Conservation (phyloP, 2,113 vertebrate genomes). For the Phodopus roborovskii region DNA sequence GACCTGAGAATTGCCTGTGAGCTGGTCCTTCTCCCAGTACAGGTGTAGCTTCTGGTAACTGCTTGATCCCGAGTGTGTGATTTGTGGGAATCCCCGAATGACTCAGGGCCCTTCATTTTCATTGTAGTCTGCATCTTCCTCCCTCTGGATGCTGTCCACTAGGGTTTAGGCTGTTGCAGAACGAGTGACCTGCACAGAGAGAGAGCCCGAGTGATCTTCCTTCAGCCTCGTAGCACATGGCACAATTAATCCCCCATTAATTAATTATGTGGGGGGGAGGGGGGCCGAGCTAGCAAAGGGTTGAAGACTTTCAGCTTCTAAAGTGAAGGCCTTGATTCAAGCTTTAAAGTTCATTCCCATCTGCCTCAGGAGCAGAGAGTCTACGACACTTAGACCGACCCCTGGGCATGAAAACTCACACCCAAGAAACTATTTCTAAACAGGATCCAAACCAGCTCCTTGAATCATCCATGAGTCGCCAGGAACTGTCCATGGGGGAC, state of each 20-base stretch:
- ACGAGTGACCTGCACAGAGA: constrained; percentile 6
- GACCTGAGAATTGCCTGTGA: neutral
- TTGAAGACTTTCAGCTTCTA: constrained; percentile 83
- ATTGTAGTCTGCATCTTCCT: neutral
- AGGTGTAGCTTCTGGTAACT: constrained; percentile 68
- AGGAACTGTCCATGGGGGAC: neutral
- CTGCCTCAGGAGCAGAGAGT: constrained; percentile 75
- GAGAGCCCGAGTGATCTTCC: constrained; percentile 24
- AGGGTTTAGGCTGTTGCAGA: neutral
- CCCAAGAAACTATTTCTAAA: constrained; percentile 51
- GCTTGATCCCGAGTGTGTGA: fast-evolving
- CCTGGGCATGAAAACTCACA: constrained; percentile 61
- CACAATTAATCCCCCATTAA: constrained; percentile 85
- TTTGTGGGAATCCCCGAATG: neutral
- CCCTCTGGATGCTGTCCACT: neutral
- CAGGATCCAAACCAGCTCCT: neutral
- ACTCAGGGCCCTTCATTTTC: neutral
- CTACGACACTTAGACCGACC: constrained; percentile 75
- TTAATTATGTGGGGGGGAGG: constrained; percentile 75
- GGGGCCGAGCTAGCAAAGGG: constrained; percentile 80
- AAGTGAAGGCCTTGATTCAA: constrained; percentile 85
- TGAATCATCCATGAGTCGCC: neutral
- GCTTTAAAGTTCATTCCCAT: constrained; percentile 83
- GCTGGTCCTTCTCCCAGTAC: constrained; percentile 57
- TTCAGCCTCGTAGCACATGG: constrained; percentile 69